A percentile compares a stretch with the other conserved stretches of the same genome.
Conservation (phyloP, 2,113 vertebrate species). For the Andinoacara biseriatus region DNA sequence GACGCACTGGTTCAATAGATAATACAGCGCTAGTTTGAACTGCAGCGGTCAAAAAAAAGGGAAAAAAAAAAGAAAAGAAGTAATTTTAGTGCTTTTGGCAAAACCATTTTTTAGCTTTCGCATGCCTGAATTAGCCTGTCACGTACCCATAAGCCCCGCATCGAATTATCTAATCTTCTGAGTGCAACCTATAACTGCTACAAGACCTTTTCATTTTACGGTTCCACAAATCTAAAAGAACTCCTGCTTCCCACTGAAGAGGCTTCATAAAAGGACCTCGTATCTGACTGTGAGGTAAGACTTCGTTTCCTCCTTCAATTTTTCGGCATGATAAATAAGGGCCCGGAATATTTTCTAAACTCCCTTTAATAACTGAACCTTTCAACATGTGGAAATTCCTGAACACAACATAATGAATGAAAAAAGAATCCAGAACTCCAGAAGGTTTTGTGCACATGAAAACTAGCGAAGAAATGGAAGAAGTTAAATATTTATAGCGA, state of each 20-base stretch:
- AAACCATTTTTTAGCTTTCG: conserved; percentile 28
- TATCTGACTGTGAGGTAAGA: conserved; percentile 44
- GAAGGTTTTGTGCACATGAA: conserved; percentile 90
- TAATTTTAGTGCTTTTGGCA: conserved; percentile 45
- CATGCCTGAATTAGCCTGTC: no score
- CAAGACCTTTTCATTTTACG: not conserved
- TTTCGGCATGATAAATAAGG: conserved; percentile 59
- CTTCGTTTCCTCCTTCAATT: conserved; percentile 30
- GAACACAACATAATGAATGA: conserved; percentile 69
- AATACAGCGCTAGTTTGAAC: conserved; percentile 27
- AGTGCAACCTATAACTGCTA: not conserved
- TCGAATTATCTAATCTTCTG: not conserved
- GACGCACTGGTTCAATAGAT: conserved; percentile 12
- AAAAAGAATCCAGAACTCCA: conserved; percentile 72
- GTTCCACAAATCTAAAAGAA: conserved; percentile 21
- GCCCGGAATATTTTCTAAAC: conserved; percentile 35
- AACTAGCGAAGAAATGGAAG: conserved; percentile 90
- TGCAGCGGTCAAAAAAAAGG: not conserved
- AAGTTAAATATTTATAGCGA: conserved; percentile 90
- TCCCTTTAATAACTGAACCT: conserved; percentile 73
- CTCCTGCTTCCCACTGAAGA: conserved; percentile 8
- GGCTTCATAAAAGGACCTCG: conserved; percentile 17
- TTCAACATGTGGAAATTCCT: conserved; percentile 73
- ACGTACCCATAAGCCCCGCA: not conserved
- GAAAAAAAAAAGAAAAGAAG: fast-evolving